Evolutionary conservation across 2,797 vertebrate genomes (phyloP).

Genomic region (Channa striata): DNA sequence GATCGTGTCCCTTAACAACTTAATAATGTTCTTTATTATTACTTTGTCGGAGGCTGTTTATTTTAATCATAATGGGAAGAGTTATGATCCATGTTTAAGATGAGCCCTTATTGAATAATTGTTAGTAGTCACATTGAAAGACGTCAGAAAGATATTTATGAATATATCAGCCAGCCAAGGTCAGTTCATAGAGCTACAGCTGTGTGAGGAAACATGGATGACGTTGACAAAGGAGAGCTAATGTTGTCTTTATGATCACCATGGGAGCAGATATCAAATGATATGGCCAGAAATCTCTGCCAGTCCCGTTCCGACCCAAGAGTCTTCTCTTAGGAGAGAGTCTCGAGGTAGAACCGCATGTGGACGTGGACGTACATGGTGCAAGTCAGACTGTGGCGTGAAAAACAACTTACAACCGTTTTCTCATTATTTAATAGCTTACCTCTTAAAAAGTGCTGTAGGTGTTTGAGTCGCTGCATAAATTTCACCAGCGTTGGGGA

Average conservation of each 20-base stretch:
- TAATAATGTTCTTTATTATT: constrained; percentile 3
- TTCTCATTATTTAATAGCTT: not conserved
- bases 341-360: no score
- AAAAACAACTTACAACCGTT: no score
- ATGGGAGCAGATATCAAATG: not conserved
- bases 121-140: not conserved
- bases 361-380: no score
- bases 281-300: not conserved
- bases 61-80: not conserved
- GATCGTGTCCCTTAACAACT: no score
- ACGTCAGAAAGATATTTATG: not conserved
- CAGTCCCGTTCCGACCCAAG: not conserved
- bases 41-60: not conserved
- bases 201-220: constrained; percentile 1
- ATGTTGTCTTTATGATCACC: not conserved
- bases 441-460: not conserved
- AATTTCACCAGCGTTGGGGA: no score
- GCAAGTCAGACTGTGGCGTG: no score
- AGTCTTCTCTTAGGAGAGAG: not conserved
- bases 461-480: no score
- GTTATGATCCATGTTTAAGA: not conserved
- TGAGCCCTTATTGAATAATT: not conserved
- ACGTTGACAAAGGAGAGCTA: not conserved
- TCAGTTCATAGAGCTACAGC: constrained; percentile 7
- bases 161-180: constrained; percentile 17